phyloP scores from a whole-genome alignment of 2,888 invertebrate species.

The Anarsia innoxiella region DNA sequence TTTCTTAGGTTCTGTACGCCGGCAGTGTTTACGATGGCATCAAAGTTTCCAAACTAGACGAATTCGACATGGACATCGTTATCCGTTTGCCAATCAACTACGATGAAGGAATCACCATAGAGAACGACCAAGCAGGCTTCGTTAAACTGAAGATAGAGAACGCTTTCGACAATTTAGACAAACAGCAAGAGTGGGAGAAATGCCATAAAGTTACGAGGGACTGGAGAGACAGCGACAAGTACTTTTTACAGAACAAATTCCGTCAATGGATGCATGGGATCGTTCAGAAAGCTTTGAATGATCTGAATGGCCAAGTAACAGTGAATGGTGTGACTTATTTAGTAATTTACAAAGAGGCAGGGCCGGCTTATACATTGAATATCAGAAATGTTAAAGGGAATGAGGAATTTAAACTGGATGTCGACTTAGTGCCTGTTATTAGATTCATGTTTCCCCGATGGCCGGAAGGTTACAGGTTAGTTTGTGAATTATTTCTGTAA shows the following conservation, averaged over 20 bases:
- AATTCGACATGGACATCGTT: slow-evolving; percentile 77
- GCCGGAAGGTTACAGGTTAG: slow-evolving; percentile 53
- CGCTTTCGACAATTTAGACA: slow-evolving; percentile 50
- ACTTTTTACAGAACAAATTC: slow-evolving; percentile 63
- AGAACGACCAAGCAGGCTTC: slow-evolving; percentile 60
- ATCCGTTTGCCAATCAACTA: slow-evolving; percentile 68
- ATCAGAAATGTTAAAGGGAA: slow-evolving; percentile 36
- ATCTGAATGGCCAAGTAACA: slow-evolving; percentile 36
- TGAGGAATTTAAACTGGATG: slow-evolving; percentile 45
- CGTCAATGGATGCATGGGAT: slow-evolving; percentile 72
- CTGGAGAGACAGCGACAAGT: slow-evolving; percentile 61
- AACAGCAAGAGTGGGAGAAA: slow-evolving; percentile 49
- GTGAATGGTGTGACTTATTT: slow-evolving; percentile 42
- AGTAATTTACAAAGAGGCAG: slow-evolving; percentile 51
- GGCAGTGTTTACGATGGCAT: slow-evolving; percentile 79
- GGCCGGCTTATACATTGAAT: slow-evolving; percentile 74
- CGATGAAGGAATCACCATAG: slow-evolving; percentile 48
- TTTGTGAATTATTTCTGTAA: too few species aligned
- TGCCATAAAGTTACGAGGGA: slow-evolving; percentile 50
- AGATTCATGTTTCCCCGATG: slow-evolving; percentile 55
- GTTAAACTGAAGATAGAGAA: slow-evolving; percentile 52
- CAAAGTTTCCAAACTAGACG: slow-evolving; percentile 74
- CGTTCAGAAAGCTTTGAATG: slow-evolving; percentile 56
- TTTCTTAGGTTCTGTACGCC: slow-evolving; percentile 56
- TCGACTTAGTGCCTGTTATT: slow-evolving; percentile 74